Evolutionary conservation across 2,888 invertebrate species (phyloP), one percentile per base, ranked within the genome.

Genomic region (Polymixis flavicincta): DNA sequence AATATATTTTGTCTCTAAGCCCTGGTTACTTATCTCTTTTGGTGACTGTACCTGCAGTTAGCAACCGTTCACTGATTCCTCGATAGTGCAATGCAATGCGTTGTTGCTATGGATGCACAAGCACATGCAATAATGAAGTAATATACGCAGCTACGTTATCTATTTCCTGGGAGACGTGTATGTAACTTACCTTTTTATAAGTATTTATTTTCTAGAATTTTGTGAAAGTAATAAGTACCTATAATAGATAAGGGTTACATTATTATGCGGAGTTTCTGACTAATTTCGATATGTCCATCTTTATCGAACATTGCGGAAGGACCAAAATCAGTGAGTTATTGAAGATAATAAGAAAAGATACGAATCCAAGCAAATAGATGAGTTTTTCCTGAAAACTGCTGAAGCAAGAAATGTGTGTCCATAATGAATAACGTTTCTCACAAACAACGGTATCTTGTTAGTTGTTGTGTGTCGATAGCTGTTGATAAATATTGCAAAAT

Each of bases 401-500:
- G 55, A 69, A 54, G 61, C 60, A 50, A 59, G 50, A 37, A 65
- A 77, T 48, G 28, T 11, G 2, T 52, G 25, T 63, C 52, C 59
- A n/a, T 77, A 50, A 37, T 65, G 60, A 74, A 61, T 76, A 74
- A 76, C 37, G 28, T 70, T 85, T 78, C 68, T 71, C 55, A 68
- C 25, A 75, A 77, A 78, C 74, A 81, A 84, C 85, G 67, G 69
- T 82, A 77, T 75, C 63, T 71, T 74, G 68, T 74, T 72, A 72
- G 59, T 76, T 73, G 65, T 71, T 76, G 25, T 77, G 63, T 81
- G 54, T 71, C 57, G 80, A 78, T 82, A 81, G 66, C 71, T 80
- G 74, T 83, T 80, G 78, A 87, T 88, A 87, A 87, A 87, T 85
- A 87, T 90, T 89, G 87, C 83, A 86, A 85, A 82, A 82, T 86